Percentiles rank a stretch among this genome's conserved stretches.
phyloP scores from a whole-genome alignment of 2,797 vertebrate species.

The Pteronotus mesoamericanus region DNA sequence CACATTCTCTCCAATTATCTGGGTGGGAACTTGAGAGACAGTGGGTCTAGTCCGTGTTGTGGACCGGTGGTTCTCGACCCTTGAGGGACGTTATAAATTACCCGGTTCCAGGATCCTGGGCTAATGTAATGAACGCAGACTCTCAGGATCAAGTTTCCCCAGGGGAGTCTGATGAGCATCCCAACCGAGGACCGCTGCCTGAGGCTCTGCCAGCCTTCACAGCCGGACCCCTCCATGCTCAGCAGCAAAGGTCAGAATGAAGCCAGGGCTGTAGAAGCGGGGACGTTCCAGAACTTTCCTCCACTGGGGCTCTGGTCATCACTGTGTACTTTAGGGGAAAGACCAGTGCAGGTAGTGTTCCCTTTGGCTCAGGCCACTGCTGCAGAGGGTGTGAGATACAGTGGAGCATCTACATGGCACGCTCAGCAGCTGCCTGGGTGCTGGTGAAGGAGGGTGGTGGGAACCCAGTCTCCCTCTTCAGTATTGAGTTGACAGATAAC shows the following conservation, averaged over 20 bases:
- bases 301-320: neutral
- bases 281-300: neutral
- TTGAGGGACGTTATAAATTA: neutral
- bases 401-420: neutral
- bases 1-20: neutral
- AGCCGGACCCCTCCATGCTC: neutral
- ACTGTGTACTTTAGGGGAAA: neutral
- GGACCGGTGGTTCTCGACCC: neutral
- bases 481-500: neutral
- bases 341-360: neutral
- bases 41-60: neutral
- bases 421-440: neutral
- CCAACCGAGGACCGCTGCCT: neutral
- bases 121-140: neutral
- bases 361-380: neutral
- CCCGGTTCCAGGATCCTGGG: neutral
- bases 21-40: neutral
- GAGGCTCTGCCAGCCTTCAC: neutral
- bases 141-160: neutral
- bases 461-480: neutral
- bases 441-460: neutral
- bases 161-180: neutral
- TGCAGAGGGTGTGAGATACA: neutral
- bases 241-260: neutral
- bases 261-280: neutral